Base-by-base conservation (phyloP, 1,140 invertebrate genomes). In the Dendrolimus punctatus region DNA sequence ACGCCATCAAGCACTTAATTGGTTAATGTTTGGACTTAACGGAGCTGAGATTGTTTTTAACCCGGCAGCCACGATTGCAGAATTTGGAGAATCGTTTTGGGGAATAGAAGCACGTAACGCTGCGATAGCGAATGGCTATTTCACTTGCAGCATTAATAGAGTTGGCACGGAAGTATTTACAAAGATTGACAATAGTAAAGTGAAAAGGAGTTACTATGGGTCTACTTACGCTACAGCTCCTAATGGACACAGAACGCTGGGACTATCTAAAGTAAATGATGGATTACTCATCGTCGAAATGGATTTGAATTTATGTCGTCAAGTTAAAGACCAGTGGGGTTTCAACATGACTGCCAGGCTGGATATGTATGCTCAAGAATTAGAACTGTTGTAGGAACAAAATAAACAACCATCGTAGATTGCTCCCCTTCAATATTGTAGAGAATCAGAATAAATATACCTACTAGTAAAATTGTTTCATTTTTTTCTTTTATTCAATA, bases 1-100 rank as follows among this genome's bases (percentile, higher is more conserved):
- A 2, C 91, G 98, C 1, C 98, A 99, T 88, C 98, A 99, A 88
- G 97, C 98, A 0, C 91, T 96, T 59, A 99, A 99, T 74, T 99
- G 98, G 98, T 89, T 98, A 77, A 96, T 97, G 94, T 98, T 96
- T 85, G 96, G 93, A 0, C 69, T 99, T 2, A 99, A 99, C 86
- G 97, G 97, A 23, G 98, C 98, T 5, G 97, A 99, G 89, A 97
- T 99, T 47, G 98, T 99, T 0, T 99, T 99, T 76, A 99, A 99
- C 88, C 98, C 98, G 6, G 96, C 96, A 5, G 98, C 98, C 6
- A 99, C 98, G 5, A 93, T 96, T 55, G 48, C 75, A 3, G 85
- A 88, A 57, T 90, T 92, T 51, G 98, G 97, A 76, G 98, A 99
- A 88, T 95, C 97, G 0, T 87, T 99, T 59, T 99, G 98, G 98